A percentile compares a stretch with the other conserved stretches of the same genome.
Evolutionary conservation across 37 sponge, comb jelly and placozoan genomes (phyloP).

Genomic region (Spongilla lacustris): DNA sequence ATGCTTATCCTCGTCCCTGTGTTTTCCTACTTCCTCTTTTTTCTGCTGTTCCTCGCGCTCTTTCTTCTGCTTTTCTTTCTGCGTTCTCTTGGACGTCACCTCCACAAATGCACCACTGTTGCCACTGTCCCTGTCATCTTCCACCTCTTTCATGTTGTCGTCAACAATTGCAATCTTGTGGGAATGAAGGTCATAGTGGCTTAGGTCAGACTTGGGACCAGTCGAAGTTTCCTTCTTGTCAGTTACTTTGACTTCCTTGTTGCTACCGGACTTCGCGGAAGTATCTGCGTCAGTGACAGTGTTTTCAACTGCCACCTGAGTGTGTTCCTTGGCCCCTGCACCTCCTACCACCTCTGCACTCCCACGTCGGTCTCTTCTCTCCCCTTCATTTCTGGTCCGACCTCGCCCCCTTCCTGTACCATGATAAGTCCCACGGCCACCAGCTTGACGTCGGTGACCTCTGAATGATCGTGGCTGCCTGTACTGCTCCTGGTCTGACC

Average conservation of each 20-base stretch:
- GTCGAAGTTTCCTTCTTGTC: neutral
- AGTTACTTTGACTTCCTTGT: neutral
- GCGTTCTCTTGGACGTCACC: constrained; percentile 66
- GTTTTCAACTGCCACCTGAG: neutral
- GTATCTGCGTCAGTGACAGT: neutral
- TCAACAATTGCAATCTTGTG: constrained; percentile 56
- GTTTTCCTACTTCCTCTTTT: constrained; percentile 11
- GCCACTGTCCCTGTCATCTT: constrained; percentile 2
- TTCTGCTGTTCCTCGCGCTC: constrained; percentile 45
- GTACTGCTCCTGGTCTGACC: neutral
- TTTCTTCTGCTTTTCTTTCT: constrained; percentile 53
- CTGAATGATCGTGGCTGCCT: neutral
- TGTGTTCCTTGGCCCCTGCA: neutral
- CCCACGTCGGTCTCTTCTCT: neutral
- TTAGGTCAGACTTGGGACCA: constrained; percentile 18
- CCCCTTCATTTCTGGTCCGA: neutral
- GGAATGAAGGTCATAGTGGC: constrained; percentile 53
- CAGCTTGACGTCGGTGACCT: neutral
- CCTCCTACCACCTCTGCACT: neutral
- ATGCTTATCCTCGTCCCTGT: constrained; percentile 37
- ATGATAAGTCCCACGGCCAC: neutral
- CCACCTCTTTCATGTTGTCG: constrained; percentile 6
- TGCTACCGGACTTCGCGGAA: neutral
- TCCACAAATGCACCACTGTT: constrained; percentile 48
- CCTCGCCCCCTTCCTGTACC: neutral